Evolutionary conservation across 2,888 invertebrate species (phyloP).

Genomic region (Andrena bicolor): DNA sequence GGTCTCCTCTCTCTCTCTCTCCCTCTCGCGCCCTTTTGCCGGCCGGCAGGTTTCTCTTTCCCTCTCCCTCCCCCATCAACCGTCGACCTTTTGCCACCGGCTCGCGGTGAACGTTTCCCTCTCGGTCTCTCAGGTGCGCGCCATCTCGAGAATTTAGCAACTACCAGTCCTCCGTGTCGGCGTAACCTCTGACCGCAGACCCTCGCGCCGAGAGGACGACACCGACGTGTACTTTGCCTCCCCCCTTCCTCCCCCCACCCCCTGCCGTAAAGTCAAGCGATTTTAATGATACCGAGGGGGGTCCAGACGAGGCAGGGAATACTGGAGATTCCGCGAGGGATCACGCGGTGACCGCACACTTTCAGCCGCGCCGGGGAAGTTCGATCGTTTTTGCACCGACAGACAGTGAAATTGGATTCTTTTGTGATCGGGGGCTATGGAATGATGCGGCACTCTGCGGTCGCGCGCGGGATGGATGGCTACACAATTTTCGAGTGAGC

Average conservation of each 20-base stretch:
- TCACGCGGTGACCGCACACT: slow-evolving; percentile 34
- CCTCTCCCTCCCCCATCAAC: slow-evolving; percentile 43
- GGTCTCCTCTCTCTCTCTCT: slow-evolving; percentile 65
- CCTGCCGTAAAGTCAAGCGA: slow-evolving; percentile 38
- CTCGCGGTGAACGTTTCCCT: slow-evolving; percentile 11
- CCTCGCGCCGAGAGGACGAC: slow-evolving; percentile 49
- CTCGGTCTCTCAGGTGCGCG: slow-evolving; percentile 27
- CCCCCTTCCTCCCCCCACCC: background rate
- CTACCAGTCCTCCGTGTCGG: slow-evolving; percentile 40
- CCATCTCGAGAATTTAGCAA: slow-evolving; percentile 66
- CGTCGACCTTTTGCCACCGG: slow-evolving; percentile 26
- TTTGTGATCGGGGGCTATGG: slow-evolving; percentile 10
- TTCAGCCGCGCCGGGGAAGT: background rate
- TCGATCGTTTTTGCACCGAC: slow-evolving; percentile 12
- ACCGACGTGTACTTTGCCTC: slow-evolving; percentile 54
- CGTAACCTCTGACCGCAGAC: slow-evolving; percentile 64
- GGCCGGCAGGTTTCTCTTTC: slow-evolving; percentile 62
- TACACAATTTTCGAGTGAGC: no score
- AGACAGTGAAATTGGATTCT: slow-evolving; percentile 30
- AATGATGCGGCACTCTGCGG: slow-evolving; percentile 7
- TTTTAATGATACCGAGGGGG: slow-evolving; percentile 61
- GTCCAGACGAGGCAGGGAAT: slow-evolving; percentile 17
- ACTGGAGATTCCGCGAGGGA: slow-evolving; percentile 35
- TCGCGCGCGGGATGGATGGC: no score
- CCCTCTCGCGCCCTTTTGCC: slow-evolving; percentile 69